Evolutionary conservation across 2,888 invertebrate genomes (phyloP).

Genomic region (Biston betularia): DNA sequence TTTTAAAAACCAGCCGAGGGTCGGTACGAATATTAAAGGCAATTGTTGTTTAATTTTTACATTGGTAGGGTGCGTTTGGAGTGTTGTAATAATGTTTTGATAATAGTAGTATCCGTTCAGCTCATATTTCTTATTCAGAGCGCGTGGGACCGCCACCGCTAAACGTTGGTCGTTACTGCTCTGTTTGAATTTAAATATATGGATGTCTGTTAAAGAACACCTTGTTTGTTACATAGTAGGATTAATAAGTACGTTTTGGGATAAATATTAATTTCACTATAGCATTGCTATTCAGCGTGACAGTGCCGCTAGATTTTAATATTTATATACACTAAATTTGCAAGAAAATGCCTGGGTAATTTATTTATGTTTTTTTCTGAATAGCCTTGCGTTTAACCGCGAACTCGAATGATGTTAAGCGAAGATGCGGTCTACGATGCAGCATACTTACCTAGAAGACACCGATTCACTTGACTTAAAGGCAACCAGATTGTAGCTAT

Average conservation of each 20-base stretch:
- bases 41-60: conserved; percentile 87
- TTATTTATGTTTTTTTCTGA: no score
- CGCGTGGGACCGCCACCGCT: conserved; percentile 74
- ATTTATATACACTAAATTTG: no score
- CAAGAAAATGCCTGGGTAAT: no score
- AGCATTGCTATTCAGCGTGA: not conserved
- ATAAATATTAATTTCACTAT: no score
- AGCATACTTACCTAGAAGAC: no score
- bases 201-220: conserved; percentile 67
- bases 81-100: conserved; percentile 87
- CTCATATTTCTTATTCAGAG: conserved; percentile 85
- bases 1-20: conserved; percentile 79
- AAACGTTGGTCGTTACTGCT: conserved; percentile 52
- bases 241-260: not conserved
- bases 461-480: no score
- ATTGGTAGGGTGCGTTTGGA: conserved; percentile 80
- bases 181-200: conserved; percentile 69
- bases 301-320: no score
- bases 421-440: no score
- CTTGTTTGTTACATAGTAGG: conserved; percentile 57
- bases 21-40: conserved; percentile 84
- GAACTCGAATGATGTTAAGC: no score
- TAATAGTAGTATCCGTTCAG: conserved; percentile 85
- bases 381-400: no score
- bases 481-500: no score